A percentile compares a stretch with the other conserved stretches of the same genome.
Conservation (phyloP, 2,113 vertebrate species). For the Cebus imitator region DNA sequence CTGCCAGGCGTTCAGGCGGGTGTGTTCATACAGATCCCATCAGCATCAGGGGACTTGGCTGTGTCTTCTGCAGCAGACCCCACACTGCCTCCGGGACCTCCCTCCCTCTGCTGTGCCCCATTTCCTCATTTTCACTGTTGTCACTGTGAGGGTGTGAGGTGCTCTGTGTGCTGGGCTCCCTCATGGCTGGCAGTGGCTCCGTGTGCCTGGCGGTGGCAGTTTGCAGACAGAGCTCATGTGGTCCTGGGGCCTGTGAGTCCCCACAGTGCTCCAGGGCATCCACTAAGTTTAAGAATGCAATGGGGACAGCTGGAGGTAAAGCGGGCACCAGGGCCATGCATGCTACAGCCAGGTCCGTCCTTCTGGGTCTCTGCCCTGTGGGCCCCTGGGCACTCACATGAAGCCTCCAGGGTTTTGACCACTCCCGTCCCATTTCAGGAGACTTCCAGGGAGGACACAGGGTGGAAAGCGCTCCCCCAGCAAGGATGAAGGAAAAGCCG, state of each 20-base stretch:
- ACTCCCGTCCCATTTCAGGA: rapidly evolving
- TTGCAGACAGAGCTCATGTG: not conserved
- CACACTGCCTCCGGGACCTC: rapidly evolving
- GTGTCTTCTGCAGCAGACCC: rapidly evolving
- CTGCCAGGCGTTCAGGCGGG: rapidly evolving
- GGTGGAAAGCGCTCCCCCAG: not conserved
- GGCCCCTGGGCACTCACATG: rapidly evolving
- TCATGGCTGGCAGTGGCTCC: rapidly evolving
- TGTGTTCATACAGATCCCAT: rapidly evolving
- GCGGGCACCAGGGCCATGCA: rapidly evolving
- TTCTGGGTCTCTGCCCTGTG: not conserved
- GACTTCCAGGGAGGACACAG: rapidly evolving
- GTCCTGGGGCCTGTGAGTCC: rapidly evolving
- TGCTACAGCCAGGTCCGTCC: not conserved
- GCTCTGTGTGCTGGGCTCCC: too few species aligned
- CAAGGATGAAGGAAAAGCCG: not conserved
- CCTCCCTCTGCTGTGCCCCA: not conserved
- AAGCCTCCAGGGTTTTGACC: too few species aligned
- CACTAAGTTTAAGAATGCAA: rapidly evolving
- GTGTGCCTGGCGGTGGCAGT: rapidly evolving
- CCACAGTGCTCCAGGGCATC: rapidly evolving
- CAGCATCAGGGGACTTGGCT: too few species aligned
- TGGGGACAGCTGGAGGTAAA: not conserved
- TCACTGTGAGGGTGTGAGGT: rapidly evolving
- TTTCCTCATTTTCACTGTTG: not conserved